Evolutionary conservation across 2,888 invertebrate species (phyloP), one percentile per base, ranked within the genome.

Genomic region (Scaptomyza caliginosa): DNA sequence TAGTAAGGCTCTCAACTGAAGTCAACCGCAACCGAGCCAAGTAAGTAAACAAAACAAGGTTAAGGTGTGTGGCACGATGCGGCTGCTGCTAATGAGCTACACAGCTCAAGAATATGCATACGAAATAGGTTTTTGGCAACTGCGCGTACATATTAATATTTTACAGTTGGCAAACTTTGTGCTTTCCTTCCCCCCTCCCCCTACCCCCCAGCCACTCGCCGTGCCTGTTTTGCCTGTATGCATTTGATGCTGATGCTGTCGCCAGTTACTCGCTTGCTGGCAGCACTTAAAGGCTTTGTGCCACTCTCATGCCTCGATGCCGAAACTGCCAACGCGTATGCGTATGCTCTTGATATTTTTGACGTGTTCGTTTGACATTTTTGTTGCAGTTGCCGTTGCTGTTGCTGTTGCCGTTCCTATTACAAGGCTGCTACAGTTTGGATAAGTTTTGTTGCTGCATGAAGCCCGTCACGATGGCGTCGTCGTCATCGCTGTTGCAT

Each of bases 201-300:
- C n/a, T n/a, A n/a, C n/a, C n/a, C n/a, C n/a, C n/a, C n/a, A n/a
- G n/a, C n/a, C n/a, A n/a, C n/a, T n/a, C n/a, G n/a, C n/a, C n/a
- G n/a, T 32, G 32, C 2, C 6, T n/a, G 30, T 30, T 1, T 30
- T 40, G 46, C 48, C 26, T 57, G 17, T 55, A 17, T 26, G n/a
- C n/a, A 55, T 36, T 48, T 32, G 55, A 40, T 45, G 70, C 26
- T 49, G 40, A 32, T 74, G n/a, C n/a, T n/a, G 59, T 54, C 64
- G 58, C 51, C 52, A 21, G 40, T 40, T 21, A 21, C 26, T 58
- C 51, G 51, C 58, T 42, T 38, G 50, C 55, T 86, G 77, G 63
- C 74, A 80, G 80, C 86, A 76, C 80, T 86, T 83, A 81, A 86
- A 83, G 67, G 80, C 86, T 86, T 77, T 81, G 71, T 80, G 65